Conservation (phyloP, 2,113 vertebrate genomes). For the Pavo muticus region DNA sequence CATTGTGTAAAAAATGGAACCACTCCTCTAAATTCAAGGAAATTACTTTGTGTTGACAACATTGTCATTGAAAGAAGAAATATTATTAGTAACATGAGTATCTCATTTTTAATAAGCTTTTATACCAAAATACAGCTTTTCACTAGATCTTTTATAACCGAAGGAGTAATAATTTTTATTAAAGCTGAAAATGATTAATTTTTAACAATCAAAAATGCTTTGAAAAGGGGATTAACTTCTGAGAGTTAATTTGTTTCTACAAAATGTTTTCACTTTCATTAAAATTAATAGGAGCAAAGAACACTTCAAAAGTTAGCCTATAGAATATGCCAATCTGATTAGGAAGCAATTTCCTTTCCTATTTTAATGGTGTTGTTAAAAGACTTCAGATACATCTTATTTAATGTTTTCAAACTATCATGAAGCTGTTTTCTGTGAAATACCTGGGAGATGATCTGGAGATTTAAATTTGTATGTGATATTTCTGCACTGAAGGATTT, state of each 20-base stretch:
- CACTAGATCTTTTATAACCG: background rate
- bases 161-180: background rate
- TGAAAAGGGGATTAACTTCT: background rate
- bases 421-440: background rate
- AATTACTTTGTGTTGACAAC: background rate
- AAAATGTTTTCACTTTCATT: background rate
- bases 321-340: background rate
- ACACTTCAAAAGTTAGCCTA: background rate
- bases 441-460: constrained; percentile 98
- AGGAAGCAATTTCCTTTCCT: background rate
- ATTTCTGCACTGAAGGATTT: constrained; percentile 98
- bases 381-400: background rate
- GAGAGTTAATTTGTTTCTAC: background rate
- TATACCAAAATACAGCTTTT: background rate
- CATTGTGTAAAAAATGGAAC: background rate
- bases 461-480: constrained; percentile 99
- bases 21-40: background rate
- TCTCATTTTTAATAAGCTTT: background rate
- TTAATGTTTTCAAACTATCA: background rate
- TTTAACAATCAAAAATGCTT: background rate
- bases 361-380: background rate
- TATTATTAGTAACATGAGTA: background rate
- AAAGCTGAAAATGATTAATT: background rate
- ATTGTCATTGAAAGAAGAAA: background rate
- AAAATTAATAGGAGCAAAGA: background rate